A percentile compares a stretch with the other conserved stretches of the same genome.
Conservation (phyloP, 1,140 invertebrate species). For the Melanaphis sacchari region DNA sequence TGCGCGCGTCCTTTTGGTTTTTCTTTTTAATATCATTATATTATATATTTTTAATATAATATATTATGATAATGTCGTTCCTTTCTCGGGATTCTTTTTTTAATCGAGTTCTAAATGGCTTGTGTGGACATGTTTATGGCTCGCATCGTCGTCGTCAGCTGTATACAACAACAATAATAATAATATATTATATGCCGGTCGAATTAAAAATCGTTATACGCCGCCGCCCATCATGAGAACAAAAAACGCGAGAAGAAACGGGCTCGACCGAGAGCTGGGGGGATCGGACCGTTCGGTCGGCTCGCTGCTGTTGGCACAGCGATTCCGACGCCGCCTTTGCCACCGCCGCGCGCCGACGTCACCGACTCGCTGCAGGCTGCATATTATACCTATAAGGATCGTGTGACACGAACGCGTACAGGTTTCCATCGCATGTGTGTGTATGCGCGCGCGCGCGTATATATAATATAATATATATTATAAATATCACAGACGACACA, state of each 20-base stretch:
- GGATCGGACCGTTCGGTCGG: neutral
- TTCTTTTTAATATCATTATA: neutral
- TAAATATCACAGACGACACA: neutral
- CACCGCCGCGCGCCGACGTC: neutral
- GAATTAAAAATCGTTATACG: constrained; percentile 49
- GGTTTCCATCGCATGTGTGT: neutral
- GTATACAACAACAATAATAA: neutral
- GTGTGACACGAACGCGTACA: constrained; percentile 32
- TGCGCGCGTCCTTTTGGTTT: neutral
- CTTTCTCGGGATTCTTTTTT: constrained; percentile 5
- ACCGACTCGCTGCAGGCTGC: neutral
- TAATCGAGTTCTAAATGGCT: constrained; percentile 53
- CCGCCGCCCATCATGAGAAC: neutral
- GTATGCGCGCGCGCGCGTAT: neutral
- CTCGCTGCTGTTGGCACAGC: neutral
- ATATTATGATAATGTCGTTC: neutral
- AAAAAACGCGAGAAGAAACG: neutral
- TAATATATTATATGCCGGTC: neutral
- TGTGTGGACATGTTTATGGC: constrained; percentile 51
- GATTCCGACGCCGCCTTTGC: neutral
- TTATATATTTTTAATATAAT: neutral
- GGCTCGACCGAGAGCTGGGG: neutral
- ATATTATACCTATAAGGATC: neutral
- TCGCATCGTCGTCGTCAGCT: neutral
- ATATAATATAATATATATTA: constrained; percentile 5